Percentiles rank a stretch among this genome's conserved stretches.
Evolutionary conservation across 2,113 vertebrate species (phyloP).

Genomic region (Heliornis fulica): DNA sequence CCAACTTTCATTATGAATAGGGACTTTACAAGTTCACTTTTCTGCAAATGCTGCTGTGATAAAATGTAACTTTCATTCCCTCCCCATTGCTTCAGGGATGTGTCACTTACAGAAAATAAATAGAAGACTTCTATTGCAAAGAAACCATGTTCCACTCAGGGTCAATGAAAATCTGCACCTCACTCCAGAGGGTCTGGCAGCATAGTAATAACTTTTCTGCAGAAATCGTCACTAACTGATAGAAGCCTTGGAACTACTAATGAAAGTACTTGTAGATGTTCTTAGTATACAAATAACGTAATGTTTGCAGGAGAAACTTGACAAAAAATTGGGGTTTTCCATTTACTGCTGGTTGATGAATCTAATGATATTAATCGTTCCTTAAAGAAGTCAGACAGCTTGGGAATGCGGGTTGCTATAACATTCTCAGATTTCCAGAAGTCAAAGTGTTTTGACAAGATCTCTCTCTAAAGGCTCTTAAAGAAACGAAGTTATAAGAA

Average conservation of each 20-base stretch:
- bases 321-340: not conserved
- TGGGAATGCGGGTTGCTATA: not conserved
- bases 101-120: conserved; percentile 58
- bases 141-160: not conserved
- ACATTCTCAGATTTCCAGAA: conserved; percentile 8
- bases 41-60: conserved; percentile 22
- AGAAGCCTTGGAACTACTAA: not conserved
- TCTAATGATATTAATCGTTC: not conserved
- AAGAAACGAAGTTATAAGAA: conserved; percentile 11
- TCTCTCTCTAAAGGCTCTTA: conserved; percentile 28
- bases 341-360: not conserved
- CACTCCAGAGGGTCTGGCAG: not conserved
- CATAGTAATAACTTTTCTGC: conserved; percentile 9
- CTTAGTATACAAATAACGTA: not conserved
- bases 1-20: conserved; percentile 15
- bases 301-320: not conserved
- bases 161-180: conserved; percentile 35
- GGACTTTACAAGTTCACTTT: not conserved
- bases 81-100: conserved; percentile 39
- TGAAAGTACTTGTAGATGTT: not conserved
- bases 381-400: not conserved
- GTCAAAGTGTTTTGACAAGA: conserved; percentile 27
- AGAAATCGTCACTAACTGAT: not conserved
- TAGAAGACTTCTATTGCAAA: conserved; percentile 5
- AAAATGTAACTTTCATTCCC: conserved; percentile 49